Evolutionary conservation across 2,113 vertebrate species (phyloP).

Genomic region (Microtus richardsoni): DNA sequence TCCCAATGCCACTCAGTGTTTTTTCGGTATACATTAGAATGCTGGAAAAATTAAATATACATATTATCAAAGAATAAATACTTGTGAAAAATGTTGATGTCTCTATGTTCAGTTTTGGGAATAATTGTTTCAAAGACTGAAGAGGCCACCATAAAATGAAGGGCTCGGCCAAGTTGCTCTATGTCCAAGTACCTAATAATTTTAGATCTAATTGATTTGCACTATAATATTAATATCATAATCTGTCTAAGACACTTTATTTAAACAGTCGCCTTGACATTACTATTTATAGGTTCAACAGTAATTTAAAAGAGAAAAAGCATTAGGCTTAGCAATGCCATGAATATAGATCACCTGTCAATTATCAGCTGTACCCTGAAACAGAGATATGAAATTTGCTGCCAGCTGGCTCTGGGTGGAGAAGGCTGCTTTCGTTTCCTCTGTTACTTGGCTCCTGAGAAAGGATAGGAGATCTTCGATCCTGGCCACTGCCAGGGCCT

Average conservation of each 20-base stretch:
- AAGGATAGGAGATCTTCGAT: neutral
- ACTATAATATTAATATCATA: neutral
- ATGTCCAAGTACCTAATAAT: neutral
- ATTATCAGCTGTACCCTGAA: neutral
- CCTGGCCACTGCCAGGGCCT: constrained; percentile 41
- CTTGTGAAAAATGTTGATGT: neutral
- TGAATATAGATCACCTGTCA: constrained; percentile 35
- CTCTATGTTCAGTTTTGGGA: neutral
- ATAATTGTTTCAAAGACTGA: neutral
- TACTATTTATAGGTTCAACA: constrained; percentile 52
- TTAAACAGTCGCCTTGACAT: neutral
- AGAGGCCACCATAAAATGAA: neutral
- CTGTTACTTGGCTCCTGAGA: neutral
- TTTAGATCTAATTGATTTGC: neutral
- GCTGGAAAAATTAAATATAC: neutral
- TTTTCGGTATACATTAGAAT: neutral
- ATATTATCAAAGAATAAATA: neutral
- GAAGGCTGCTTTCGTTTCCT: neutral
- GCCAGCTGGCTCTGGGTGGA: constrained; percentile 6
- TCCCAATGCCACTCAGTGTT: neutral
- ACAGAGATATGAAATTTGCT: neutral
- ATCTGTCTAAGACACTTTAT: neutral
- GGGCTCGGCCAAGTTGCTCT: neutral
- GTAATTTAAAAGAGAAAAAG: neutral
- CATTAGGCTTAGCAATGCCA: constrained; percentile 52